Evolutionary conservation across 2,797 vertebrate genomes (phyloP), one percentile per base, ranked within the genome.

Genomic region (Eurystomus glaucurus): DNA sequence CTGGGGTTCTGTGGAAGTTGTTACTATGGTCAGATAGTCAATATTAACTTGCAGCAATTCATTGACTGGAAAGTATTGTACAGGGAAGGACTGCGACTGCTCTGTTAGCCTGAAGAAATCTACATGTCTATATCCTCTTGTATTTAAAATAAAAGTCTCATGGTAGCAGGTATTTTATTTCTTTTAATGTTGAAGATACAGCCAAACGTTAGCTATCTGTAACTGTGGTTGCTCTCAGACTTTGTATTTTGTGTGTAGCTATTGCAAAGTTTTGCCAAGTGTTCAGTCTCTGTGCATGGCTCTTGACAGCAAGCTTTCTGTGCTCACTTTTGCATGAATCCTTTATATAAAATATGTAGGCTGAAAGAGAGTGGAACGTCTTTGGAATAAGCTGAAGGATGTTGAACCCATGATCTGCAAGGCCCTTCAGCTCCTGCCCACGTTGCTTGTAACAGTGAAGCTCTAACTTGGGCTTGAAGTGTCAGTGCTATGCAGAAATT

Each of bases 71-170:
- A 85, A 79, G 26, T 9, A 37, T 14, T 85, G 31, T 68, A 11
- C 70, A 8, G n/a, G 37, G 33, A 78, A 69, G 5, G 8, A 39
- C 15, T 51, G n/a, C 2, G 5, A 22, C 9, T 64, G 6, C 21
- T 58, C 23, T 85, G 9, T 39, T 46, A 48, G 25, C 54, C 35
- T 85, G 54, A 51, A 83, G 50, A 76, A 65, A 41, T 45, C 25
- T 21, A 18, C 3, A 2, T 7, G 12, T 2, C 0, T 51, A 48
- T 58, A 55, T 45, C 17, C 18, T 45, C 8, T 43, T 48, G 0
- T 54, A 87, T 91, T 69, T 29, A 46, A 66, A 69, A 72, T 50
- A 55, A 74, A 82, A 74, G 7, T 28, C 31, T 83, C 21, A 9
- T 39, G 33, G 33, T 26, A 71, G 48, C 37, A 71, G 29, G 18